These are phyloP conservation scores for Crocodylus rhombifer DNA, from an alignment of 2,797 vertebrate genomes.

Conservation along the genomic window DNA sequence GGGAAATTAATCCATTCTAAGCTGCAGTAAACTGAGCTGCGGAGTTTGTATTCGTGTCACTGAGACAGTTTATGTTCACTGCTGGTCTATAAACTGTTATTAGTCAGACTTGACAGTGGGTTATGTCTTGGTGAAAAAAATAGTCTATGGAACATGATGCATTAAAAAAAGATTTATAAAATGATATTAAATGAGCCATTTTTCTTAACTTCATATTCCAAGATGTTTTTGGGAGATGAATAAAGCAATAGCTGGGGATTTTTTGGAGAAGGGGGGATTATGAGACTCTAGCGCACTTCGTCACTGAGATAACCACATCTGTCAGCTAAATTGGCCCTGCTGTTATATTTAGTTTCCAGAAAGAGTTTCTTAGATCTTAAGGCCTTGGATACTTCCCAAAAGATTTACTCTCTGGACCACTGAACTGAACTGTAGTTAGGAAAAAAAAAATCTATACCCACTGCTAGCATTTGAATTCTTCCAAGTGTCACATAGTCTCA, in stretches of 20 bases:
- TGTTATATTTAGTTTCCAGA: slow-evolving; percentile 47
- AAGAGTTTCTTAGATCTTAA: not conserved
- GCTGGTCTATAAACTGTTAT: slow-evolving; percentile 32
- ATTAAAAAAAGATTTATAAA: not conserved
- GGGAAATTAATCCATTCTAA: slow-evolving; percentile 57
- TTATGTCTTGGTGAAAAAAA: slow-evolving; percentile 37
- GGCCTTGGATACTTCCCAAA: slow-evolving; percentile 53
- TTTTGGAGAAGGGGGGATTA: not conserved
- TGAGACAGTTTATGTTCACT: not conserved
- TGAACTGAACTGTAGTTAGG: slow-evolving; percentile 39
- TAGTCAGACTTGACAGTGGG: slow-evolving; percentile 38
- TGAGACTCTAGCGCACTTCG: slow-evolving; percentile 1
- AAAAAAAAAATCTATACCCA: slow-evolving; percentile 1
- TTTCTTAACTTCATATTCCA: not conserved
- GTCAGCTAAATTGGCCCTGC: slow-evolving; percentile 51
- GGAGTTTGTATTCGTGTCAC: slow-evolving; percentile 47
- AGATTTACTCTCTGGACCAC: slow-evolving; percentile 30
- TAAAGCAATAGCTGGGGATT: rapidly evolving
- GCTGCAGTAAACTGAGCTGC: slow-evolving; percentile 46
- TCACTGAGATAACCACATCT: slow-evolving; percentile 53
- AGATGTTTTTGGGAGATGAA: slow-evolving; percentile 24
- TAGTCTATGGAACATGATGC: not conserved
- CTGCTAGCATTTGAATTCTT: slow-evolving; percentile 26
- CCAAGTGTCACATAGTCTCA: not conserved
- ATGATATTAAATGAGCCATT: not conserved